Evolutionary conservation across 1,140 invertebrate genomes (phyloP), one percentile per base, ranked within the genome.

Genomic region (Leptonema lineaticorne): DNA sequence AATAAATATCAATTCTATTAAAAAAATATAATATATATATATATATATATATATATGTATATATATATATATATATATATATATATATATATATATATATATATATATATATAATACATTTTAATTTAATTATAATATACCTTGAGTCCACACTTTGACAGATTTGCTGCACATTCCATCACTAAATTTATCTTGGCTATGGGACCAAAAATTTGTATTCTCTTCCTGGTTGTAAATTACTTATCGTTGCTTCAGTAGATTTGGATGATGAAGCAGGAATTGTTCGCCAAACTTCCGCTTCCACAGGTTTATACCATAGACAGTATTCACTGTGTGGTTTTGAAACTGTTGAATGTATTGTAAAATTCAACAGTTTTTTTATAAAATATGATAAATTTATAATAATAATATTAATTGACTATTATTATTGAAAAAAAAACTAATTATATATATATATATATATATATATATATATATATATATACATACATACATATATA

Each of bases 161-260:
- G 91, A 86, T 78, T 94, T 92, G 76, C 94, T 96, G 76, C 93
- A 94, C 81, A 95, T 90, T 11, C 94, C 93, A 74, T 96, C 92
- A 1, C 94, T 94, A 63, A 89, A 83, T 73, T 88, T 86, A 78
- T 96, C 95, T 74, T 93, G 89, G 69, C 93, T 92, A 22, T 96
- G 96, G 83, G 28, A 97, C 91, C 86, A 94, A 94, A 74, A 97
- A 91, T 80, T 97, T 93, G 76, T 97, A 96, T 74, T 90, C 87
- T 24, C 87, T 85, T 26, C 90, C 90, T 5, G 93, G 87, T 33
- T 83, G 81, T 60, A 97, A 83, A 68, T 90, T 89, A 68, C 87
- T 86, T 50, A 97, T 84, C 0, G 92, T 94, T 24, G 92, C 90
- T 74, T 91, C 88, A 8, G 90, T 90, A 16, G 86, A 83, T 69